Base-by-base conservation (phyloP, 2,888 invertebrate genomes). In the Sarcophaga carnaria region DNA sequence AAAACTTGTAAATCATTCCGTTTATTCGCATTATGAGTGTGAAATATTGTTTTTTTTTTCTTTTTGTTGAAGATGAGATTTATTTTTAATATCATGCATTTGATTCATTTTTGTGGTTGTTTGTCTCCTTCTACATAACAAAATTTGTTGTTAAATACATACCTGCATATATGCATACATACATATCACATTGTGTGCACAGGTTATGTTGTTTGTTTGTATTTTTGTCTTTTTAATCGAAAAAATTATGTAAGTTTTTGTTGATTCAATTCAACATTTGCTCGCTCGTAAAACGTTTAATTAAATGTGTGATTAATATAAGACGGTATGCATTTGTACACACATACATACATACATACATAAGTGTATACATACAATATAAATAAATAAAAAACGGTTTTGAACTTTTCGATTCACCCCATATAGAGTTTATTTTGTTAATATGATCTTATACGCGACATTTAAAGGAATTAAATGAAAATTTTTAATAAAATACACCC, bases 1-100 rank as follows among this genome's bases (percentile, higher is more conserved):
- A 82, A 75, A 79, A 87, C 87, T 66, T 81, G 86, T 86, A 83
- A 70, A 72, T 22, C 45, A 27, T 63, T 17, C 49, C 45, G 63
- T 72, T 70, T 11, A 37, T 37, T 37, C 8, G 3, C 25, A 25
- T 67, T 70, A 60, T 70, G 10, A 27, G 47, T 47, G 20, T 20
- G n/a, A n/a, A 67, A 67, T 20, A 25, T 70, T 79, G 62, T 49
- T 70, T n/a, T 8, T 64, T 27, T 45, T 79, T 71, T 69, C 12
- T 70, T 72, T 60, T 8, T 76, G 63, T 69, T 5, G 25, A 22
- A 76, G 17, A 64, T 47, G 45, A 45, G 59, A 74, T 78, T 82
- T 17, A 59, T 82, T 77, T 77, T 59, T 47, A 76, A 66, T 64
- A n/a, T 76, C 63, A 49, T 64, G 59, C 63, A 49, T 62, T 81